Conservation (phyloP, 2,113 vertebrate genomes). For the Rhea americana region DNA sequence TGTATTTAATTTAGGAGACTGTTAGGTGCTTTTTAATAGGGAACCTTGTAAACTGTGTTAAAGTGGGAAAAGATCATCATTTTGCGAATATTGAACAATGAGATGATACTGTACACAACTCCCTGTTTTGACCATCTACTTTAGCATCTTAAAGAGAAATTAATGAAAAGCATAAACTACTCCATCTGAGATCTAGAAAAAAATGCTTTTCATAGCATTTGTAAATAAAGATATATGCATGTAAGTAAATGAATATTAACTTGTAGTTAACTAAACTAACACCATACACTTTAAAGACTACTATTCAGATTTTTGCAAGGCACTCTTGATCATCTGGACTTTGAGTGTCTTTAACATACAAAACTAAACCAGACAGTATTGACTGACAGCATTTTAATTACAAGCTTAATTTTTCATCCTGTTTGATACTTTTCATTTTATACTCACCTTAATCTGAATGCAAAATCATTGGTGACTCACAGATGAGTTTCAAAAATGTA, state of each 20-base stretch:
- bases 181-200: not conserved
- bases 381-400: conserved; percentile 8
- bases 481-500: conserved; percentile 40
- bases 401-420: not conserved
- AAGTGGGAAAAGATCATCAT: not conserved
- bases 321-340: not conserved
- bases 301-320: not conserved
- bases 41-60: not conserved
- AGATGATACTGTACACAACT: not conserved
- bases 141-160: not conserved
- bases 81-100: not conserved
- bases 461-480: conserved; percentile 2
- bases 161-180: not conserved
- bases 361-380: not conserved
- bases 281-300: not conserved
- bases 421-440: conserved; percentile 1
- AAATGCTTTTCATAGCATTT: not conserved
- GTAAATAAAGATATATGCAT: not conserved
- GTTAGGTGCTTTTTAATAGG: not conserved
- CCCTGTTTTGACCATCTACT: not conserved
- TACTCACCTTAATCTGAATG: not conserved
- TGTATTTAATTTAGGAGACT: not conserved
- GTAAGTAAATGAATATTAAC: not conserved
- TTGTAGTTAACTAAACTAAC: not conserved
- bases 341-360: not conserved